Percentiles rank a stretch among this genome's conserved stretches.
phyloP scores from a whole-genome alignment of 2,797 vertebrate species.

The Enteromius mattozi region DNA sequence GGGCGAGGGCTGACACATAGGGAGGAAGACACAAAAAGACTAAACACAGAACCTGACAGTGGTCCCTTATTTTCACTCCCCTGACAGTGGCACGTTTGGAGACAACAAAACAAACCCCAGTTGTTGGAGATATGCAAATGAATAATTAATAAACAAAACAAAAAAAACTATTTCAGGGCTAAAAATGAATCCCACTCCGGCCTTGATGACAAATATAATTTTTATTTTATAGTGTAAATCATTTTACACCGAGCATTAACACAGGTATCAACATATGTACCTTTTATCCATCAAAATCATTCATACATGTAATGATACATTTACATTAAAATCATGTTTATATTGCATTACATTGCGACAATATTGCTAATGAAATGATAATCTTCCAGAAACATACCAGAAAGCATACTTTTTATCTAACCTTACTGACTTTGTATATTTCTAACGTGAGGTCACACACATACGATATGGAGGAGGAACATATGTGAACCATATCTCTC shows the following conservation, averaged over 20 bases:
- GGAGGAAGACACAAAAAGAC: no score
- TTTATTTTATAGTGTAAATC: neutral
- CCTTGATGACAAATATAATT: neutral
- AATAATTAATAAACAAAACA: no score
- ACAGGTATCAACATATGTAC: neutral
- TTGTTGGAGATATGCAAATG: no score
- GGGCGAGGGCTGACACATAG: no score
- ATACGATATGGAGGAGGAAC: constrained; percentile 50
- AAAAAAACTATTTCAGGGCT: no score
- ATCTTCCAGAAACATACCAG: neutral
- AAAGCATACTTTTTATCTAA: neutral
- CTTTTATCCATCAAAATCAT: neutral
- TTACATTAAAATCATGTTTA: neutral
- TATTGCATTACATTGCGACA: neutral
- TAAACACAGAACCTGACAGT: no score
- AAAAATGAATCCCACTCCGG: no score
- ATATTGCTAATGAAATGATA: neutral
- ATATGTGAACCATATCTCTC: constrained; percentile 41
- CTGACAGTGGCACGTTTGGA: no score
- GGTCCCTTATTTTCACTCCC: no score
- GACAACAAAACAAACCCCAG: no score
- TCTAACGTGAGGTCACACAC: constrained; percentile 44
- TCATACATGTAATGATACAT: neutral
- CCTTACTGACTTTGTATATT: neutral
- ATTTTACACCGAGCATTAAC: neutral